Conservation (phyloP, 2,797 vertebrate species). For the Darevskia nairensis region DNA sequence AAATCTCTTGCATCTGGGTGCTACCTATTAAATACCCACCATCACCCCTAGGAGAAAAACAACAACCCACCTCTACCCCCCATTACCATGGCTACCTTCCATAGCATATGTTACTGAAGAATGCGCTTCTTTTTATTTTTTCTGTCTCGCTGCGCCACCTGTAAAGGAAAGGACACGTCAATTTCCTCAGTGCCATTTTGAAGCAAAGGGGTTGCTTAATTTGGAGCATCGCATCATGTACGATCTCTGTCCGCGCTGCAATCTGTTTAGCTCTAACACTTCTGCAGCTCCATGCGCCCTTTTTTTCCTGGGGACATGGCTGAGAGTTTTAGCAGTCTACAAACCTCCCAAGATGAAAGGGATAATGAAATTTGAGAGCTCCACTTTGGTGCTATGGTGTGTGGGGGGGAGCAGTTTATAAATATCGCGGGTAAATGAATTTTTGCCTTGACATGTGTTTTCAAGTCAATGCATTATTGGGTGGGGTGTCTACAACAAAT, state of each 20-base stretch:
- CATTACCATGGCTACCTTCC: conserved; percentile 17
- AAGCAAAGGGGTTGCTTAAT: background rate
- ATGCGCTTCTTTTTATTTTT: conserved; percentile 51
- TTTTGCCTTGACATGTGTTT: background rate
- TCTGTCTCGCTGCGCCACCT: conserved; percentile 69
- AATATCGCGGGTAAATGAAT: too few species aligned
- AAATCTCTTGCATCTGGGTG: conserved; percentile 15
- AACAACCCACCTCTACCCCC: background rate
- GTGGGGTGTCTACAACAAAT: background rate
- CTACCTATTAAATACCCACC: background rate
- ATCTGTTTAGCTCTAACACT: conserved; percentile 2
- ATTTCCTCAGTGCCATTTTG: conserved; percentile 10
- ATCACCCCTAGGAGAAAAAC: conserved; percentile 25
- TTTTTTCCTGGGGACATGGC: background rate
- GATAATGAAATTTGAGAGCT: background rate
- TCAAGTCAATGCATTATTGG: background rate
- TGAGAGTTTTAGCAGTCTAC: background rate
- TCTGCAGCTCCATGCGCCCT: background rate
- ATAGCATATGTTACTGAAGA: background rate
- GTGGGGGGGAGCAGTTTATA: background rate
- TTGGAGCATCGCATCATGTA: background rate
- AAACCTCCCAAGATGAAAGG: background rate
- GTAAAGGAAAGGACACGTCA: conserved; percentile 49
- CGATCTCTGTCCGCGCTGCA: background rate
- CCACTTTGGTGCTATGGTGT: background rate